Conservation (phyloP, 1,140 invertebrate genomes). For the Chironomus tepperi region DNA sequence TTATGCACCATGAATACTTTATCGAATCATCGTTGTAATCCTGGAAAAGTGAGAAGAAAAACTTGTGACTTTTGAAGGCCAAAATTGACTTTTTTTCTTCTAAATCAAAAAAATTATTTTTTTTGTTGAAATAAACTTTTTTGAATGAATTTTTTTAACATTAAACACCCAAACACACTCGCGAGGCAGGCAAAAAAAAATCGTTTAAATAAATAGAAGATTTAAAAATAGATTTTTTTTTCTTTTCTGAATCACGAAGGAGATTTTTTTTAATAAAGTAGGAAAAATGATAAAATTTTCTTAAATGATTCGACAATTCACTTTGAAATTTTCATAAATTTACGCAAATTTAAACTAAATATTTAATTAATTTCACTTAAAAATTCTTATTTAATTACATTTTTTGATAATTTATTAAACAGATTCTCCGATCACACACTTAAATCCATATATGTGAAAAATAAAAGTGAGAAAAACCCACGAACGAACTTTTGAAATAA, state of each 20-base stretch:
- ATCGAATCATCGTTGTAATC: constrained; percentile 7
- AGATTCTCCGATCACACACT: background rate
- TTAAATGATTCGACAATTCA: background rate
- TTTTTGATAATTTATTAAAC: constrained; percentile 3
- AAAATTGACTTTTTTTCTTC: background rate
- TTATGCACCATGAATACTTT: background rate
- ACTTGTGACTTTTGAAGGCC: background rate
- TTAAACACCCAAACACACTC: constrained; percentile 6
- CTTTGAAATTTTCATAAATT: background rate
- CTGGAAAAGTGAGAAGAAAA: background rate
- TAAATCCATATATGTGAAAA: constrained; percentile 31
- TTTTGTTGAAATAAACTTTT: background rate
- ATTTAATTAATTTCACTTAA: background rate
- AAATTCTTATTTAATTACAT: constrained; percentile 8
- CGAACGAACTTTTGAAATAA: background rate
- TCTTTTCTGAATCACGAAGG: background rate
- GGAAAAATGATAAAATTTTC: constrained; percentile 1
- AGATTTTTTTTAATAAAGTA: background rate
- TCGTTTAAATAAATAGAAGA: constrained; percentile 9
- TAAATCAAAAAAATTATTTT: background rate
- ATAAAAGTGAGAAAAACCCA: background rate
- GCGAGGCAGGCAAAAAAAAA: constrained; percentile 5
- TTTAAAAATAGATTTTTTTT: constrained; percentile 15
- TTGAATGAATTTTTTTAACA: constrained; percentile 10
- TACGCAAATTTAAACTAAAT: background rate